A percentile compares a stretch with the other conserved stretches of the same genome.
phyloP scores from a whole-genome alignment of 2,888 invertebrate species.

The Cremastinae sp. region DNA sequence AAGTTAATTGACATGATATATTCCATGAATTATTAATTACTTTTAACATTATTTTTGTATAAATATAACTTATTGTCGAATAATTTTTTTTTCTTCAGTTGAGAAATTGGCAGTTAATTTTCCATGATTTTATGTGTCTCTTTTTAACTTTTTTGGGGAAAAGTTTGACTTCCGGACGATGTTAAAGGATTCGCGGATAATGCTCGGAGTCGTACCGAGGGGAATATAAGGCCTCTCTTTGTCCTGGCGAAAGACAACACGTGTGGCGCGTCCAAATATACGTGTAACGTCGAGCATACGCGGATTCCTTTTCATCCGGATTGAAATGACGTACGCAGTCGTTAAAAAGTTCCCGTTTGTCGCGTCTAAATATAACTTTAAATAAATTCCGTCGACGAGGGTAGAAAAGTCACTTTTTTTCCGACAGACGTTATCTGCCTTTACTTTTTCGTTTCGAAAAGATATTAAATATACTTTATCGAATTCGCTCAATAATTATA shows the following conservation, averaged over 20 bases:
- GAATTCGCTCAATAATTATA: background rate
- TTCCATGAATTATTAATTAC: no score
- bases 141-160: background rate
- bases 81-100: no score
- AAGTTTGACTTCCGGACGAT: conserved; percentile 17
- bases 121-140: background rate
- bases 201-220: conserved; percentile 7
- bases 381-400: conserved; percentile 48
- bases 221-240: conserved; percentile 47
- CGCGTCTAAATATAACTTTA: conserved; percentile 47
- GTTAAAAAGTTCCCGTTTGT: conserved; percentile 39
- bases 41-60: no score
- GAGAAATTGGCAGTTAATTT: background rate
- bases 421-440: background rate
- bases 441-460: conserved; percentile 7
- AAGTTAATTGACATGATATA: no score
- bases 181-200: background rate
- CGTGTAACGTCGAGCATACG: background rate
- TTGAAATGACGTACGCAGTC: conserved; percentile 5
- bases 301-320: conserved; percentile 15
- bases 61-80: no score
- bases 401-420: background rate
- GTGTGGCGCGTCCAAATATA: conserved; percentile 33
- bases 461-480: background rate
- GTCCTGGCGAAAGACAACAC: conserved; percentile 50